phyloP scores from a whole-genome alignment of 2,888 invertebrate species.

The Cheilosia urbana region DNA sequence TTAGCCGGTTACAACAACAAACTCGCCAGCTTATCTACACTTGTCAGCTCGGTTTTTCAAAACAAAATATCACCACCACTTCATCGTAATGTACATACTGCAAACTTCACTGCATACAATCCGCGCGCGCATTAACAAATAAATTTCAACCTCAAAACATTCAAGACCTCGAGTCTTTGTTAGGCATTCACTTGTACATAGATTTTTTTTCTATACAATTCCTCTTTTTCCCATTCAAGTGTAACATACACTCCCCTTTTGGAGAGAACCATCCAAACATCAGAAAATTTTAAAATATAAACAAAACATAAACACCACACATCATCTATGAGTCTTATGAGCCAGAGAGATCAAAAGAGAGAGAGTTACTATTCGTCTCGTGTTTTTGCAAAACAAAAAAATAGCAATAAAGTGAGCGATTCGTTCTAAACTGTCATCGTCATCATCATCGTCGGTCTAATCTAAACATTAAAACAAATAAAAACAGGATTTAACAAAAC shows the following conservation, averaged over 20 bases:
- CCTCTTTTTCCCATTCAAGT: conserved; percentile 40
- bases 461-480: neutral
- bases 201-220: neutral
- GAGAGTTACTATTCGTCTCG: conserved; percentile 53
- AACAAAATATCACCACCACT: neutral
- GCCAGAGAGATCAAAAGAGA: conserved; percentile 15
- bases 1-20: neutral
- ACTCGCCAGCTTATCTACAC: neutral
- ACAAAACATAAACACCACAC: conserved; percentile 31
- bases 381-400: conserved; percentile 56
- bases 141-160: no score
- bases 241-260: conserved; percentile 51
- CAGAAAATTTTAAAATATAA: conserved; percentile 24
- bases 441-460: conserved; percentile 44
- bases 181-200: neutral
- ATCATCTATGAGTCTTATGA: conserved; percentile 64
- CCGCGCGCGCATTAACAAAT: no score
- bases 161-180: neutral
- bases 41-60: neutral
- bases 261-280: conserved; percentile 60
- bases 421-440: conserved; percentile 54
- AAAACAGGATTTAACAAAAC: conserved; percentile 4
- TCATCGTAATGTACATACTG: neutral
- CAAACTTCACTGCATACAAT: neutral
- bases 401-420: conserved; percentile 54